Conservation (phyloP, 1,140 invertebrate genomes). For the Nephila pilipes region DNA sequence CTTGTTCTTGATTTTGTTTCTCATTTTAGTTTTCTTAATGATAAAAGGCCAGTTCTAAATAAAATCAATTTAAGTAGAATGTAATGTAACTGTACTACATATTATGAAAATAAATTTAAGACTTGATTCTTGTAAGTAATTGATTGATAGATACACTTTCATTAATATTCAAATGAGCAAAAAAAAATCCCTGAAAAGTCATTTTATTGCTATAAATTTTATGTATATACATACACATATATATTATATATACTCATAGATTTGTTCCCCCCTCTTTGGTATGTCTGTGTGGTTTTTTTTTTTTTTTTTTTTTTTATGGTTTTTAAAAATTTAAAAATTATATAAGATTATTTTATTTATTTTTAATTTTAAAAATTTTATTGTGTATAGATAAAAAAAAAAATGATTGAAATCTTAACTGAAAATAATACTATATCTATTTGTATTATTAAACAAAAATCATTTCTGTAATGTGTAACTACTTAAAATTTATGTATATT, state of each 20-base stretch:
- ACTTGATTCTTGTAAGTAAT: too few relatives aligned
- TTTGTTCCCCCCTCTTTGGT: not conserved
- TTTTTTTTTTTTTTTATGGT: not conserved
- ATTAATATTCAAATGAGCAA: conserved; percentile 22
- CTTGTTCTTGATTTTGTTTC: too few relatives aligned
- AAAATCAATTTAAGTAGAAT: not conserved
- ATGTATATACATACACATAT: not conserved
- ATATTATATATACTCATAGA: not conserved
- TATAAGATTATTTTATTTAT: not conserved
- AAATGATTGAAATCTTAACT: not conserved
- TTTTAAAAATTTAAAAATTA: not conserved
- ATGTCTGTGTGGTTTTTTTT: not conserved
- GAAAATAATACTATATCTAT: not conserved
- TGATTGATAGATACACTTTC: not conserved
- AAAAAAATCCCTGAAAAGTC: not conserved
- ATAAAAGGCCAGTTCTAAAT: not conserved
- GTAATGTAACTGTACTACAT: not conserved
- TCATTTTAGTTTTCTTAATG: not conserved
- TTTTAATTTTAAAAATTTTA: conserved; percentile 24
- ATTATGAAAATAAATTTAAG: too few relatives aligned
- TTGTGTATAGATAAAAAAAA: conserved; percentile 18
- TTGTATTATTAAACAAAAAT: not conserved
- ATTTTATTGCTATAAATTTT: conserved; percentile 28
- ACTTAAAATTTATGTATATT: conserved; percentile 10
- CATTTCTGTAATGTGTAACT: conserved; percentile 9